Percentiles rank a stretch among this genome's conserved stretches.
Conservation (phyloP, 2,113 vertebrate genomes). For the Dinomys branickii region DNA sequence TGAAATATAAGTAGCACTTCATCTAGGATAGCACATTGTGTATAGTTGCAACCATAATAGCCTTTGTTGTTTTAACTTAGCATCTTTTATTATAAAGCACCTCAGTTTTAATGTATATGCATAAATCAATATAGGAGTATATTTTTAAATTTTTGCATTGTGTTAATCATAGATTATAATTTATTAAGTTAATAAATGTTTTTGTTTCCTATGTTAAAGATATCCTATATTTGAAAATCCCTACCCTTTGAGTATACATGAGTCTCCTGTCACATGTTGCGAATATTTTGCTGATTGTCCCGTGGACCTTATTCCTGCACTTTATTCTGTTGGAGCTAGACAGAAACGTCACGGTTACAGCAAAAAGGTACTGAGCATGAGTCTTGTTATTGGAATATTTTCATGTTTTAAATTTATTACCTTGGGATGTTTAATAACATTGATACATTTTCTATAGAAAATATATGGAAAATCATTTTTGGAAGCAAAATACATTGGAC, state of each 20-base stretch:
- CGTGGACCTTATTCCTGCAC: constrained; percentile 98
- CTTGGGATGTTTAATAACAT: not conserved
- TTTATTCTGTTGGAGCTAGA: constrained; percentile 97
- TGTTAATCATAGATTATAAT: not conserved
- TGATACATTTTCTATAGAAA: constrained; percentile 31
- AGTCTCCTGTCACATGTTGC: constrained; percentile 99
- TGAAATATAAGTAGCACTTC: not conserved
- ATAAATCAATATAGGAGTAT: not conserved
- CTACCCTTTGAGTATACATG: constrained; percentile 97
- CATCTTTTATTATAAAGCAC: constrained; percentile 12
- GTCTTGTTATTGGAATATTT: constrained; percentile 7
- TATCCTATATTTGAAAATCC: constrained; percentile 99
- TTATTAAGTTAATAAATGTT: constrained; percentile 52
- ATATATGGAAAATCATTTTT: not conserved
- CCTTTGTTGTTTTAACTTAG: not conserved
- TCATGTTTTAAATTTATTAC: constrained; percentile 41
- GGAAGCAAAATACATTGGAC: constrained; percentile 1
- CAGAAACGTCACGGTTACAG: constrained; percentile 99
- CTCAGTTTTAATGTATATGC: not conserved
- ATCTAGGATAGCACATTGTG: not conserved
- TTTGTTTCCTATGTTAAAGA: constrained; percentile 84
- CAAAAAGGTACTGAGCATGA: constrained; percentile 93
- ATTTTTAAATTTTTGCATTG: not conserved
- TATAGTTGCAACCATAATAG: not conserved
- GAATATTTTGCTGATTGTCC: constrained; percentile 99